A percentile compares a stretch with the other conserved stretches of the same genome.
phyloP scores from a whole-genome alignment of 2,888 invertebrate species.

The Colostygia pectinataria region DNA sequence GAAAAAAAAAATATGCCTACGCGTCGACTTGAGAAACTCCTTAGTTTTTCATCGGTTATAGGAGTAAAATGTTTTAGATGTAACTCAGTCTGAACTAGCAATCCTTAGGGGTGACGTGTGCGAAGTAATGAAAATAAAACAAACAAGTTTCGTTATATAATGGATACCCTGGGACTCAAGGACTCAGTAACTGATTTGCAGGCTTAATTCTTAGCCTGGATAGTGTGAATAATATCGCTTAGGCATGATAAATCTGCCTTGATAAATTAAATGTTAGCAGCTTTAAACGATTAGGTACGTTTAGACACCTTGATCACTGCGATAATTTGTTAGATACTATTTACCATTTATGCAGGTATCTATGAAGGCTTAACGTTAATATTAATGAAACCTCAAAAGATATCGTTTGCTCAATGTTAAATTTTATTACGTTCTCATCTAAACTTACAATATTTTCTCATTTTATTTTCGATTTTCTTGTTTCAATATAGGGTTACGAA shows the following conservation, averaged over 20 bases:
- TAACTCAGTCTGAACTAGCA: no score
- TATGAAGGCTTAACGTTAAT: constrained; percentile 9
- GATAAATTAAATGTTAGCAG: constrained; percentile 25
- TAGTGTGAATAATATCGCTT: constrained; percentile 14
- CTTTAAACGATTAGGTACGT: constrained; percentile 16
- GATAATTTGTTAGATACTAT: constrained; percentile 23
- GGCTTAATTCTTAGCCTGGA: constrained; percentile 6
- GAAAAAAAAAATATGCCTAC: no score
- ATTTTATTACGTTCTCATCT: constrained; percentile 1
- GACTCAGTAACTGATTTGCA: constrained; percentile 22
- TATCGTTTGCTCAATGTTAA: constrained; percentile 3
- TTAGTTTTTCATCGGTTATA: no score
- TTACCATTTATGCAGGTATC: constrained; percentile 11
- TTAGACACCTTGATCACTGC: constrained; percentile 15
- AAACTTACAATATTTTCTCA: constrained; percentile 34
- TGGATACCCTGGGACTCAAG: no score
- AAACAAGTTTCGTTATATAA: no score
- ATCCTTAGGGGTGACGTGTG: no score
- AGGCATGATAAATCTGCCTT: constrained; percentile 17
- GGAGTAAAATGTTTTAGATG: no score
- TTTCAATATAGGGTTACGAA: constrained; percentile 63
- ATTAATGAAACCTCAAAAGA: constrained; percentile 4
- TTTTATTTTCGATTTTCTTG: constrained; percentile 58
- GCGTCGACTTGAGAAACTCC: no score
- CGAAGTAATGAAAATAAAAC: no score